Percentiles rank a stretch among this genome's conserved stretches.
Evolutionary conservation across 2,113 vertebrate species (phyloP).

Genomic region (Pachycephala philippinensis): DNA sequence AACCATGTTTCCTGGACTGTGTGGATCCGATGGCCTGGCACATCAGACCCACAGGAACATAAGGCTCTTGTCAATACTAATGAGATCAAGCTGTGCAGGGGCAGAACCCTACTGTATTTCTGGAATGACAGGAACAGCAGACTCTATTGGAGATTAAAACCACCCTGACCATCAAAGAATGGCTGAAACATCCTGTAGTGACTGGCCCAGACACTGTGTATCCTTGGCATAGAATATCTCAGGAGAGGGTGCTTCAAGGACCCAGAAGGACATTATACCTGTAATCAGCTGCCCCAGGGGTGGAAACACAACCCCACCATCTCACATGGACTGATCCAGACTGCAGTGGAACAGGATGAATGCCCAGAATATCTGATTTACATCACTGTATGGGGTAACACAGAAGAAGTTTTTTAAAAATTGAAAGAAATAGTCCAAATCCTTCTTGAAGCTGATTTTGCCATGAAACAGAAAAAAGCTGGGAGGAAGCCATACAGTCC

Average conservation of each 20-base stretch:
- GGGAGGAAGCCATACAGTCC: background rate
- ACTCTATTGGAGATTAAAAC: background rate
- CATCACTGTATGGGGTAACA: background rate
- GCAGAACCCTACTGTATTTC: background rate
- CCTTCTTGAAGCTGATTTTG: background rate
- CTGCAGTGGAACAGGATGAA: background rate
- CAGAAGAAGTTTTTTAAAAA: background rate
- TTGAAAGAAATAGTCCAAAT: background rate
- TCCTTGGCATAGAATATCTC: background rate
- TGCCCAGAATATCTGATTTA: background rate
- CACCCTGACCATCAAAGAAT: background rate
- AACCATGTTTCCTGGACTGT: background rate
- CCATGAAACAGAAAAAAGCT: background rate
- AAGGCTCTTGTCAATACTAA: background rate
- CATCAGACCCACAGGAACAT: background rate
- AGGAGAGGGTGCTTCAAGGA: background rate
- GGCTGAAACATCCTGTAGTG: background rate
- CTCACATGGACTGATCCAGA: background rate
- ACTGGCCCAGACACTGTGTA: background rate
- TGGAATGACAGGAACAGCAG: background rate
- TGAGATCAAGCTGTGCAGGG: background rate
- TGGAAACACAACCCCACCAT: background rate
- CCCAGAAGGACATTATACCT: background rate
- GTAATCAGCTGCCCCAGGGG: background rate
- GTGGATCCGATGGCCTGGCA: background rate